A percentile compares a stretch with the other conserved stretches of the same genome.
These are phyloP conservation scores for Odontomachus brunneus DNA, from an alignment of 1,140 invertebrate genomes.

Conservation along the genomic window DNA sequence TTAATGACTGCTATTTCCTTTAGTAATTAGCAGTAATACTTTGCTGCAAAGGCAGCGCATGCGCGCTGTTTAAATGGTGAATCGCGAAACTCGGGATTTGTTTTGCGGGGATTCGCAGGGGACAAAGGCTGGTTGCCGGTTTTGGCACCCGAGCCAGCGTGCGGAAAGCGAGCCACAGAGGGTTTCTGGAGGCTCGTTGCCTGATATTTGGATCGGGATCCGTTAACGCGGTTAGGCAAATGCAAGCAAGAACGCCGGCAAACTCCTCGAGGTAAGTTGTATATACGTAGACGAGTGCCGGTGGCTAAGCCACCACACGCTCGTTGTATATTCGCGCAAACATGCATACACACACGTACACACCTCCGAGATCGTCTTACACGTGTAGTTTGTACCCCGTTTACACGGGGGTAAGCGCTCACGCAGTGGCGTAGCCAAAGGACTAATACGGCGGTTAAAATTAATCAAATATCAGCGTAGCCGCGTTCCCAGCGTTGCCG, in stretches of 20 bases:
- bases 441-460: slow-evolving; percentile 38
- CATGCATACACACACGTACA: background rate
- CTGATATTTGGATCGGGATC: slow-evolving; percentile 75
- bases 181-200: slow-evolving; percentile 23
- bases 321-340: slow-evolving; percentile 32
- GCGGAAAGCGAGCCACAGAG: slow-evolving; percentile 22
- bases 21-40: too few relatives aligned
- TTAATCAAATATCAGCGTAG: slow-evolving; percentile 34
- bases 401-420: slow-evolving; percentile 30
- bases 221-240: slow-evolving; percentile 77
- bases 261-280: slow-evolving; percentile 71
- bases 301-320: slow-evolving; percentile 13
- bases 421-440: slow-evolving; percentile 51
- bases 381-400: slow-evolving; percentile 58
- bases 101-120: slow-evolving; percentile 14
- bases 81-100: slow-evolving; percentile 46
- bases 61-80: too few relatives aligned
- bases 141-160: slow-evolving; percentile 45
- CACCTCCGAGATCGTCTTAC: slow-evolving; percentile 42
- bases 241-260: slow-evolving; percentile 69
- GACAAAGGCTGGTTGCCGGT: slow-evolving; percentile 46
- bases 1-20: too few relatives aligned
- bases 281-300: slow-evolving; percentile 62
- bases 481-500: slow-evolving; percentile 6
- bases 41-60: too few relatives aligned